A percentile compares a stretch with the other conserved stretches of the same genome.
These are phyloP conservation scores for Ara ararauna DNA, from an alignment of 2,797 vertebrate genomes.

Conservation along the genomic window DNA sequence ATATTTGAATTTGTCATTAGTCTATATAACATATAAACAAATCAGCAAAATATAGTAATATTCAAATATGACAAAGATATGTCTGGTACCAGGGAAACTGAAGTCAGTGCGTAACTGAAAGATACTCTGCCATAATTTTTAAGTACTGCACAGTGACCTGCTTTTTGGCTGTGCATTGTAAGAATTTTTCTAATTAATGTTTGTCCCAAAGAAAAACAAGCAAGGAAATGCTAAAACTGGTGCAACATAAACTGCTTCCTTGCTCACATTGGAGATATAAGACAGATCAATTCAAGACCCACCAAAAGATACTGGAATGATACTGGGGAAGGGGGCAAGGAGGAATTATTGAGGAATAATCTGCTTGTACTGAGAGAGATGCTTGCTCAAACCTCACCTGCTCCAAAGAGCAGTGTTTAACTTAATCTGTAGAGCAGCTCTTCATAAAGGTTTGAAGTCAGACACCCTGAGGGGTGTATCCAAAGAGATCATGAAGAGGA, in stretches of 20 bases:
- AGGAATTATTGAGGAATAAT: not conserved
- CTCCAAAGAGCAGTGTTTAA: not conserved
- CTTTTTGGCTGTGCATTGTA: not conserved
- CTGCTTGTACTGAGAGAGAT: not conserved
- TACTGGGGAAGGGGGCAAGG: not conserved
- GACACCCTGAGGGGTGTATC: not conserved
- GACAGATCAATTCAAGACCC: not conserved
- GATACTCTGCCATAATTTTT: not conserved
- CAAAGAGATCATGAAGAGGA: not conserved
- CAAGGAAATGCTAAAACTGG: not conserved
- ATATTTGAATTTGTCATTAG: not conserved
- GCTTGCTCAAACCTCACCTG: not conserved
- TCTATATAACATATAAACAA: not conserved
- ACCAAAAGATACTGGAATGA: not conserved
- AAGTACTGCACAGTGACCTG: not conserved
- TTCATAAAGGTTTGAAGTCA: not conserved
- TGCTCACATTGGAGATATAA: not conserved
- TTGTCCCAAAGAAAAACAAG: not conserved
- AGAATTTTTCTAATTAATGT: not conserved
- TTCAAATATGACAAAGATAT: not conserved
- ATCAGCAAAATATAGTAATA: not conserved
- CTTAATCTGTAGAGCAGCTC: not conserved
- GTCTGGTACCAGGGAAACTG: not conserved
- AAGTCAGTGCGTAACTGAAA: not conserved
- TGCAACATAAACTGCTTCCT: not conserved